These are phyloP conservation scores for Oeneis ivallda DNA, from an alignment of 2,888 invertebrate genomes.

Conservation along the genomic window DNA sequence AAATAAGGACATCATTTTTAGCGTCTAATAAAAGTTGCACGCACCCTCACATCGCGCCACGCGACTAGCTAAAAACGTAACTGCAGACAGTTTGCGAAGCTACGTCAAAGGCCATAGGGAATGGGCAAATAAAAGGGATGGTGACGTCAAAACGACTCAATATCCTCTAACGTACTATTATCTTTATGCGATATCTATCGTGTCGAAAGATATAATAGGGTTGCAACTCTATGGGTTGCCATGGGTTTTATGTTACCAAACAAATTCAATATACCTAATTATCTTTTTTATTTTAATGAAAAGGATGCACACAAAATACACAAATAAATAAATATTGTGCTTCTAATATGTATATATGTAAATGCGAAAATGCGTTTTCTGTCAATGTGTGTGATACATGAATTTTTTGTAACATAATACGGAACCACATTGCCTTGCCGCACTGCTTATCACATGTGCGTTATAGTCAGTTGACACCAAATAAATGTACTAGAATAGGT, in stretches of 20 bases:
- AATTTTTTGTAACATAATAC: too few relatives aligned
- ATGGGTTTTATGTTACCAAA: background rate
- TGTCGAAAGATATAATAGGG: slow-evolving; percentile 16
- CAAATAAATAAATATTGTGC: too few relatives aligned
- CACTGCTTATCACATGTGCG: too few relatives aligned
- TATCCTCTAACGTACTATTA: slow-evolving; percentile 1
- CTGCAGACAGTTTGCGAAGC: slow-evolving; percentile 20
- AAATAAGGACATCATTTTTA: background rate
- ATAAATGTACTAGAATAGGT: too few relatives aligned
- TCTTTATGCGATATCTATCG: slow-evolving; percentile 21
- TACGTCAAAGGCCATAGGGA: slow-evolving; percentile 22
- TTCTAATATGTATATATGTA: too few relatives aligned
- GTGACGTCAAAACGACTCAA: slow-evolving; percentile 35
- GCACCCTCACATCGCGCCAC: slow-evolving; percentile 23
- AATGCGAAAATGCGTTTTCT: too few relatives aligned
- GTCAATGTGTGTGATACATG: too few relatives aligned
- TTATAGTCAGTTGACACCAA: too few relatives aligned
- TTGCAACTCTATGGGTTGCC: background rate
- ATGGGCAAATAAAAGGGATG: slow-evolving; percentile 32
- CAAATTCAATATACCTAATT: background rate
- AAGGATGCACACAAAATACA: background rate
- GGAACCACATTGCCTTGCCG: too few relatives aligned
- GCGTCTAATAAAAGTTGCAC: slow-evolving; percentile 2
- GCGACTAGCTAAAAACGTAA: slow-evolving; percentile 17
- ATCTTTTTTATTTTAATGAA: background rate